Percentiles rank a stretch among this genome's conserved stretches.
phyloP scores from a whole-genome alignment of 2,888 invertebrate genomes.

The Chloromyia formosa region DNA sequence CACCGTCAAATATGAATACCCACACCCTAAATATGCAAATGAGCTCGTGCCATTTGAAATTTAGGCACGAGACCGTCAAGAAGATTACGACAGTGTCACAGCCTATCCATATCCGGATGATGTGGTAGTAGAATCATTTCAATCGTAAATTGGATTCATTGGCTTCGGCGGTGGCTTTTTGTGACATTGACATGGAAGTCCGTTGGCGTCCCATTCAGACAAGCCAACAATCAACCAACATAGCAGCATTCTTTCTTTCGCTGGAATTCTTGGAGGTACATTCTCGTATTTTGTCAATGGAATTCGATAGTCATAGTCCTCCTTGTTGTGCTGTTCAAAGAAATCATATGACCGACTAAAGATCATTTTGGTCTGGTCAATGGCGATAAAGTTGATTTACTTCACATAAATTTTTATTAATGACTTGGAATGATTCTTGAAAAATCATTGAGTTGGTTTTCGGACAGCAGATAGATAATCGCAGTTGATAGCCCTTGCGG shows the following conservation, averaged over 20 bases:
- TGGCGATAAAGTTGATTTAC: neutral
- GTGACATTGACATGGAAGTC: conserved; percentile 26
- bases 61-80: conserved; percentile 29
- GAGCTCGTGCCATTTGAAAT: conserved; percentile 36
- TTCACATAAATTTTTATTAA: neutral
- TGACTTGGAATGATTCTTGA: too few relatives aligned
- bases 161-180: neutral
- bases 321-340: neutral
- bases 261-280: too few relatives aligned
- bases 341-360: neutral
- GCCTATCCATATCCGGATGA: too few relatives aligned
- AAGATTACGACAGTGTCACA: neutral
- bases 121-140: neutral
- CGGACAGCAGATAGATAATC: too few relatives aligned
- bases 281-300: conserved; percentile 23
- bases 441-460: too few relatives aligned
- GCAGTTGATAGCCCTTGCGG: too few relatives aligned
- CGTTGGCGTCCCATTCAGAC: too few relatives aligned
- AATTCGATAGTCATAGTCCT: conserved; percentile 6
- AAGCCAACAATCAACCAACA: neutral
- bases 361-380: neutral
- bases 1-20: neutral
- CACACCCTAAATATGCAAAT: conserved; percentile 20
- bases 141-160: conserved; percentile 31
- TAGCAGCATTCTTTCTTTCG: neutral